phyloP scores from a whole-genome alignment of 2,113 vertebrate genomes.

The Crotophaga sulcirostris region DNA sequence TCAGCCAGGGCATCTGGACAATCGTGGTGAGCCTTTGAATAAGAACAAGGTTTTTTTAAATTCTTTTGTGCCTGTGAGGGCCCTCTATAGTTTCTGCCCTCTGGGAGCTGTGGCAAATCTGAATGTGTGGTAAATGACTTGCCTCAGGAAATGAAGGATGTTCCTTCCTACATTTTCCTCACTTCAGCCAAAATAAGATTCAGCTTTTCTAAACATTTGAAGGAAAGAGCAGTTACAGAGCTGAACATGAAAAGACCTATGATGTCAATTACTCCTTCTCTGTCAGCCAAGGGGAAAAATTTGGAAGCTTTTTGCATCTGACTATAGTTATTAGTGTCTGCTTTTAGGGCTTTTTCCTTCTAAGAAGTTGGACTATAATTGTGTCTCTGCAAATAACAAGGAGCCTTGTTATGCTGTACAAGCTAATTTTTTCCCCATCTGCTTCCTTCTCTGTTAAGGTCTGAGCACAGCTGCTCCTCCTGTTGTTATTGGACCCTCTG shows the following conservation, averaged over 20 bases:
- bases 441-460: conserved; percentile 65
- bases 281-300: neutral
- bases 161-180: neutral
- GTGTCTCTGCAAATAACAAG: neutral
- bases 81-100: neutral
- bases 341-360: neutral
- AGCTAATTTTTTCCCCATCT: neutral
- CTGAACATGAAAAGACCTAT: neutral
- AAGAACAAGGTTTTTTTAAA: neutral
- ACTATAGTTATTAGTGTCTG: neutral
- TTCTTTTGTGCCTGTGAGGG: neutral
- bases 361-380: neutral
- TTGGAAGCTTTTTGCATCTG: neutral
- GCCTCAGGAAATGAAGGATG: neutral
- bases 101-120: neutral
- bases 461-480: conserved; percentile 77
- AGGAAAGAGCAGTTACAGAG: neutral
- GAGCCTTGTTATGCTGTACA: neutral
- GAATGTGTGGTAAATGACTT: neutral
- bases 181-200: neutral
- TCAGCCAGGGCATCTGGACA: neutral
- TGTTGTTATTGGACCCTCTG: conserved; percentile 75
- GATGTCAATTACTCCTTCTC: neutral
- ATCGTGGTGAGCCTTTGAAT: neutral
- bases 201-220: neutral